Base-by-base conservation (phyloP, 2,888 invertebrate genomes). In the Bembecia ichneumoniformis region DNA sequence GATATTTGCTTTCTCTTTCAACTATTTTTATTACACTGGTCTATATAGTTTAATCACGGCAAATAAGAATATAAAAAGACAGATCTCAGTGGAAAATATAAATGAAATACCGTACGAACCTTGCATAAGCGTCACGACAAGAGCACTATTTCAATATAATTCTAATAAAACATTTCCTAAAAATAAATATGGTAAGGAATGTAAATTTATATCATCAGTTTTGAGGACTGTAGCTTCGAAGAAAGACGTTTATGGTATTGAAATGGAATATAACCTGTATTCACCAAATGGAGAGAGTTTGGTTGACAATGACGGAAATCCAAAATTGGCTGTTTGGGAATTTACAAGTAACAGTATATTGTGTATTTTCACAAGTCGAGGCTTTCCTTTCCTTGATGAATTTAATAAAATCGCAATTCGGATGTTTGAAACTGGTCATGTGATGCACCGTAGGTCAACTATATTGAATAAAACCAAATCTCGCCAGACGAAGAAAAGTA, bases 1-100 rank as follows among this genome's bases (percentile, higher is more conserved):
- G 52, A 71, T 72, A 68, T 82, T 76, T 35, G 68, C 77, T 40
- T 82, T 73, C 54, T 77, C 71, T 46, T 67, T 81, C 10, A 58
- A 55, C 3, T 77, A 60, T 52, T 80, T 82, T 55, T 82, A 80
- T 51, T 74, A 68, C 46, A 76, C 78, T 3, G 67, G 71, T 11
- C 55, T 78, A 17, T 72, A 66, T 50, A 74, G 75, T 55, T 64
- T 78, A 43, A 58, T 75, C 35, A 66, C 76, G n/a, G 59, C 65
- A 11, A 63, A 68, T 13, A 35, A 43, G 3, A 44, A 36, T 1
- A 50, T 50, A 36, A 49, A 50, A 9, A 53, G 11, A 28, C 59
- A 54, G 5, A 49, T 68, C 40, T 58, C 58, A 28, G 51, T 56
- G 0, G 62, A 63, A 1, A 57, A 68, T 47, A 54, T 75, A 14